Evolutionary conservation across 1,140 invertebrate genomes (phyloP).

Genomic region (Bombus soroeensis): DNA sequence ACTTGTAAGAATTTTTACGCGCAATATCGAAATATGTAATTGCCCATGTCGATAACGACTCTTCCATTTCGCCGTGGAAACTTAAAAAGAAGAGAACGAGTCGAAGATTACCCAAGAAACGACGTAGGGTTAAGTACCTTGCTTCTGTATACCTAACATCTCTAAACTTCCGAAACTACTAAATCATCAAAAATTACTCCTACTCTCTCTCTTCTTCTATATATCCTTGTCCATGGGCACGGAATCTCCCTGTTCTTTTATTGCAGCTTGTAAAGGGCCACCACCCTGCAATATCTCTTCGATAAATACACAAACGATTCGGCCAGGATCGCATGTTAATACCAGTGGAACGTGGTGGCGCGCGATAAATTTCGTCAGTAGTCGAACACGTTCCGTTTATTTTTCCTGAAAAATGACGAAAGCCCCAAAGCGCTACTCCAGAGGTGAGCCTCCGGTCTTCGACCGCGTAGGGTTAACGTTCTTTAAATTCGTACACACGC

Average conservation of each 20-base stretch:
- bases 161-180: neutral
- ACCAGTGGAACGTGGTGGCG: neutral
- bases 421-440: neutral
- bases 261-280: neutral
- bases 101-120: neutral
- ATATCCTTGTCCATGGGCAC: neutral
- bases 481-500: constrained; percentile 48
- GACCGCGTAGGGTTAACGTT: constrained; percentile 48
- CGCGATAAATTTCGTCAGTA: neutral
- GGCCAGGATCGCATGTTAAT: neutral
- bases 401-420: constrained; percentile 6
- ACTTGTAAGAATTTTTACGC: too few species aligned
- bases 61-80: neutral
- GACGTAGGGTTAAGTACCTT: neutral
- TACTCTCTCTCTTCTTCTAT: rapidly evolving
- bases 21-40: neutral
- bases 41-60: neutral
- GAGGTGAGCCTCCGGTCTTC: constrained; percentile 22
- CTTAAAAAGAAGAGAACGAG: neutral
- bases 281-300: constrained; percentile 15
- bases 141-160: neutral
- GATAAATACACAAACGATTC: constrained; percentile 4
- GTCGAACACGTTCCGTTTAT: constrained; percentile 5
- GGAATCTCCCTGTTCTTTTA: neutral
- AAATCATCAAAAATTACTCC: neutral